Evolutionary conservation across 2,797 vertebrate genomes (phyloP), one percentile per base, ranked within the genome.

Genomic region (Siniperca undulata): DNA sequence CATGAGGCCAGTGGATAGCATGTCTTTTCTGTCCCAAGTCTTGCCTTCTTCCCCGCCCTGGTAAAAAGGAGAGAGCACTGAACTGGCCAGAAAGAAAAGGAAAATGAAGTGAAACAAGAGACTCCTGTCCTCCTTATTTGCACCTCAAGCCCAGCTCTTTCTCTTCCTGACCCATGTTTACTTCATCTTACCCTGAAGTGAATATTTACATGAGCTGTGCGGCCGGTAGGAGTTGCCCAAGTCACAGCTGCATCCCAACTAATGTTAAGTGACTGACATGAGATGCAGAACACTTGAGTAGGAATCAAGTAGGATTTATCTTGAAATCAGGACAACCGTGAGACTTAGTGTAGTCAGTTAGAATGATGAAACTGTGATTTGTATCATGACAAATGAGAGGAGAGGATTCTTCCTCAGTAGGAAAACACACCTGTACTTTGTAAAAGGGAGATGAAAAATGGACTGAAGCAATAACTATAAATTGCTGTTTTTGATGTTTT

Each of bases 1-100:
- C 42, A 98, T 99, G 97, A 96, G 98, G 90, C 95, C 97, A 13
- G 93, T 96, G 90, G 96, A 96, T 46, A 96, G 95, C 93, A 96
- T 96, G 96, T 96, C 97, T 93, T 99, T 99, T 94, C 96, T 99
- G 92, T 97, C 98, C 94, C 98, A 99, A 95, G 97, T 98, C 93
- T 94, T 99, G 95, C 98, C 98, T 91, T 98, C 98, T 36, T 97
- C 98, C 92, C 97, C 97, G 44, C 98, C 97, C 81, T 99, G 98
- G 98, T 99, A 97, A 96, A 96, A 7, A 50, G 71, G 70, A 64
- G 70, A 36, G 59, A 38, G 71, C 38, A 2, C 48, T 30, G 70
- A 81, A 86, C 77, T 79, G 87, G 81, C 65, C 77, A 86, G 81
- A 88, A 78, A 86, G 89, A 88, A 93, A 91, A 88, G 90, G 86